phyloP scores from a whole-genome alignment of 2,888 invertebrate genomes.

The Drosophila ustulata region DNA sequence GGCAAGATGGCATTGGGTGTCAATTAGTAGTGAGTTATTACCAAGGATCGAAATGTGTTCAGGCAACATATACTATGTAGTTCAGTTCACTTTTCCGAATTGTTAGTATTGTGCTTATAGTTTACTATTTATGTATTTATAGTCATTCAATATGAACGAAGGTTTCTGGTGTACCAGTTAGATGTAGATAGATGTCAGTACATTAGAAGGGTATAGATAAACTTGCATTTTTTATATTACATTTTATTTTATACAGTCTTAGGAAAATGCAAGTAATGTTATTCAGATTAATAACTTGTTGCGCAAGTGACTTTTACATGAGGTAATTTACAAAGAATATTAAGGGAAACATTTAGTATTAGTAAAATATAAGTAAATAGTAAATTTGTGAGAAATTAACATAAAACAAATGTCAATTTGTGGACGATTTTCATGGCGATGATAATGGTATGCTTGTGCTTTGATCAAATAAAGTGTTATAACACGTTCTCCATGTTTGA shows the following conservation, averaged over 20 bases:
- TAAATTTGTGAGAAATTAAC: conserved; percentile 12
- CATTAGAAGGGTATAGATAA: conserved; percentile 19
- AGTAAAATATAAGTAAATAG: conserved; percentile 20
- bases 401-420: conserved; percentile 8
- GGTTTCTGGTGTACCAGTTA: conserved; percentile 39
- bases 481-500: conserved; percentile 88
- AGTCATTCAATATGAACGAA: conserved; percentile 82
- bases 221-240: conserved; percentile 51
- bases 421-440: conserved; percentile 23
- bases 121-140: conserved; percentile 25
- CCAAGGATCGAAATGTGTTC: conserved; percentile 24
- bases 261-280: conserved; percentile 62
- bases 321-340: conserved; percentile 47
- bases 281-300: conserved; percentile 33
- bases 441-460: conserved; percentile 19
- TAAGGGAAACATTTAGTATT: conserved; percentile 20
- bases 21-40: conserved; percentile 13
- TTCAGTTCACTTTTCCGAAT: conserved; percentile 25
- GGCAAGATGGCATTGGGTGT: conserved; percentile 39
- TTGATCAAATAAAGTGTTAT: conserved; percentile 67
- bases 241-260: conserved; percentile 66
- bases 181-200: conserved; percentile 14
- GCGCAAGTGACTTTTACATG: conserved; percentile 32
- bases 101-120: conserved; percentile 37
- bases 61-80: conserved; percentile 25